These are phyloP conservation scores for Protomyctophum bolini DNA, from an alignment of 2,113 vertebrate genomes.

Conservation along the genomic window DNA sequence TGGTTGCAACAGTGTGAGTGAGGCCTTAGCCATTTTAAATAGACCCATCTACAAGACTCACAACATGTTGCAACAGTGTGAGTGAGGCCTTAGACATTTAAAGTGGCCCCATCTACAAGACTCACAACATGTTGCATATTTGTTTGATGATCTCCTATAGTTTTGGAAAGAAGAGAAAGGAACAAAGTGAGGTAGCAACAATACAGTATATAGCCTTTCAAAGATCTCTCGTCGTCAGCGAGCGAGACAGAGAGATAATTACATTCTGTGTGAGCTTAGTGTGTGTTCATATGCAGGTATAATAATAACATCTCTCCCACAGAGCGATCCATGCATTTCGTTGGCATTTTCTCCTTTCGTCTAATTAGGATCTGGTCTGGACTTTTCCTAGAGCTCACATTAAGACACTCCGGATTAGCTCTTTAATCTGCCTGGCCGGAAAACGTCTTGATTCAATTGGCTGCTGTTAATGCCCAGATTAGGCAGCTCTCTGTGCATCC, in stretches of 20 bases:
- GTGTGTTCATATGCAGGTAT: neutral
- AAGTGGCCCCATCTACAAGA: too few relatives aligned
- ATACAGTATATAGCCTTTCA: neutral
- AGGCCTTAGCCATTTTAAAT: too few relatives aligned
- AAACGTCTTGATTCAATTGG: slow-evolving; percentile 62
- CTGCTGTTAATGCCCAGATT: slow-evolving; percentile 70
- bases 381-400: slow-evolving; percentile 50
- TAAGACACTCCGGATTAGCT: slow-evolving; percentile 53
- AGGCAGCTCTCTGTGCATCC: slow-evolving; percentile 56
- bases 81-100: too few relatives aligned
- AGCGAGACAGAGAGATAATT: neutral
- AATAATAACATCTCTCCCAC: too few relatives aligned
- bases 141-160: too few relatives aligned
- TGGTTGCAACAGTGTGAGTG: too few relatives aligned
- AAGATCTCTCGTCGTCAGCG: neutral
- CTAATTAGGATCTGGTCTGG: slow-evolving; percentile 54
- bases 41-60: too few relatives aligned
- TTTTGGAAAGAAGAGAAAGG: too few relatives aligned
- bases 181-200: neutral
- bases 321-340: too few relatives aligned
- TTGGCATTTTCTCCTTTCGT: slow-evolving; percentile 15
- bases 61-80: too few relatives aligned
- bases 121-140: too few relatives aligned
- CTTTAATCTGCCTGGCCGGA: slow-evolving; percentile 55
- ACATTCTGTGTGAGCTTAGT: slow-evolving; percentile 3